A percentile compares a stretch with the other conserved stretches of the same genome.
Conservation (phyloP, 2,797 vertebrate genomes). For the Sebastes goodei region DNA sequence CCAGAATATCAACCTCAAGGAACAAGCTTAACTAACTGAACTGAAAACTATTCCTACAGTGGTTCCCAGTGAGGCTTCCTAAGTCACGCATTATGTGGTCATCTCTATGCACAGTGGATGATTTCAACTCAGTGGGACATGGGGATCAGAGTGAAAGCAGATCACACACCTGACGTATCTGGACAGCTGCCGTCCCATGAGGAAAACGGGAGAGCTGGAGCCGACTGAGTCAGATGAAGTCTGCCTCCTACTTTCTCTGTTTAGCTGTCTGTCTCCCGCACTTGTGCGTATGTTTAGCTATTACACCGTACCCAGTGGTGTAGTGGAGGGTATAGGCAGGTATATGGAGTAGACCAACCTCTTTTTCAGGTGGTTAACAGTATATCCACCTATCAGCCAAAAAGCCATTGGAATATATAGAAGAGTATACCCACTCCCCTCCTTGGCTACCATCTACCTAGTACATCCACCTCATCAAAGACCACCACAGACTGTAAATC, state of each 20-base stretch:
- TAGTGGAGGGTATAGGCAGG: no score
- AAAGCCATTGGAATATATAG: no score
- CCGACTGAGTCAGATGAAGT: constrained; percentile 2
- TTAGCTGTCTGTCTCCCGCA: not conserved
- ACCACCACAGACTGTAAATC: not conserved
- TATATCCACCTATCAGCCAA: no score
- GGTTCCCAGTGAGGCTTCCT: not conserved
- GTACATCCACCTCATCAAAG: no score
- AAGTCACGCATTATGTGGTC: not conserved
- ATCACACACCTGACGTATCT: constrained; percentile 19
- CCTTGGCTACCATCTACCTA: no score
- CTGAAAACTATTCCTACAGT: not conserved
- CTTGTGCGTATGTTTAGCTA: not conserved
- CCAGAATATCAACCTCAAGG: not conserved
- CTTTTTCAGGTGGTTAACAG: no score
- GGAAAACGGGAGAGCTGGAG: not conserved
- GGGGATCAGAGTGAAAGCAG: not conserved
- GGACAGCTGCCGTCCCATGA: constrained; percentile 18
- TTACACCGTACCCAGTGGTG: not conserved
- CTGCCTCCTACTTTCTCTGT: not conserved
- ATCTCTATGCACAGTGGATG: constrained; percentile 2
- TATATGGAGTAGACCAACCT: no score
- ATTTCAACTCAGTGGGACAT: constrained; percentile 15
- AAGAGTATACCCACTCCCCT: no score
- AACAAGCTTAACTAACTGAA: not conserved